Conservation (phyloP, 2,797 vertebrate genomes). For the Syngnathus acus region DNA sequence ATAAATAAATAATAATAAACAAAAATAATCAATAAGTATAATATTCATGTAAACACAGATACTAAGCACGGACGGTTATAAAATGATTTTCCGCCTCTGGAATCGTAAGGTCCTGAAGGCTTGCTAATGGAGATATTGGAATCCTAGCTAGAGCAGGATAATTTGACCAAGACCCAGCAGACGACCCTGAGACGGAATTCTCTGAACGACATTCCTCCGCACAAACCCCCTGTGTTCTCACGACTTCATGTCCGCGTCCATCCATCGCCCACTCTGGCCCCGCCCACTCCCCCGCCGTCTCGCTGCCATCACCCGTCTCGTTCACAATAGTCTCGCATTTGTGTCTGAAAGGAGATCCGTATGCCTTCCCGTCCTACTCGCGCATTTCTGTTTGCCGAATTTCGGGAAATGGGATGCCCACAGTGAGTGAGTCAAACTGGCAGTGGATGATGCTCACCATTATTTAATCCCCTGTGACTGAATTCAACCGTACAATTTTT, state of each 20-base stretch:
- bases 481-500: constrained; percentile 10
- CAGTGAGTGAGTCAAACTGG: constrained; percentile 49
- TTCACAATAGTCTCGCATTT: constrained; percentile 40
- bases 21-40: no score
- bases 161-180: constrained; percentile 71
- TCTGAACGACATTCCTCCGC: constrained; percentile 69
- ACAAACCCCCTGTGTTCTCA: constrained; percentile 73
- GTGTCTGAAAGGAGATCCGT: constrained; percentile 49
- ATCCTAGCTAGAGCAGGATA: constrained; percentile 49
- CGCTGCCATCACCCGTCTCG: constrained; percentile 29
- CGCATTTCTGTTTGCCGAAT: constrained; percentile 39
- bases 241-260: constrained; percentile 52
- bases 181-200: constrained; percentile 63
- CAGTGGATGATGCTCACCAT: constrained; percentile 27
- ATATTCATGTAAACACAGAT: not conserved
- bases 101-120: constrained; percentile 58
- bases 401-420: constrained; percentile 44
- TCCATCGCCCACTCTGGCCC: constrained; percentile 34
- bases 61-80: not conserved
- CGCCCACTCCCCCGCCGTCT: constrained; percentile 35
- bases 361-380: constrained; percentile 58
- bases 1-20: not conserved
- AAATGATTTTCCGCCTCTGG: not conserved
- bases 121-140: constrained; percentile 63
- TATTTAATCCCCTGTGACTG: constrained; percentile 10